Evolutionary conservation across 2,888 invertebrate genomes (phyloP), one percentile per base, ranked within the genome.

Genomic region (Calameuta idolon): DNA sequence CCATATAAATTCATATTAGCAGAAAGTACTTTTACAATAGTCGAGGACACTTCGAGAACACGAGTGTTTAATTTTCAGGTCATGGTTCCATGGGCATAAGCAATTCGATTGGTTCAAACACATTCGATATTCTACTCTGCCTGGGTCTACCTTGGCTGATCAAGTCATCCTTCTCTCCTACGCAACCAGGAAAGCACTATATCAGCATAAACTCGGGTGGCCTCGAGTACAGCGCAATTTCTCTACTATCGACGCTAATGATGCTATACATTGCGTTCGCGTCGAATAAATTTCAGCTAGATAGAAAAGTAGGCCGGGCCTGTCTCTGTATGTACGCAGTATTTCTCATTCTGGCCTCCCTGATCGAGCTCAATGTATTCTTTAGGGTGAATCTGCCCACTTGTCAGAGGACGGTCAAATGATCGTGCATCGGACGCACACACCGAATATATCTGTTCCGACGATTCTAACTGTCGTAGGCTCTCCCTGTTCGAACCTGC

Each of bases 321-420:
- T 97, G 97, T 88, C 93, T 98, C 82, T 93, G 96, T 83, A 97
- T 97, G 95, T 98, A 98, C 92, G 95, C 95, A 80, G 94, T 96
- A 86, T 98, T 98, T 91, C 94, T 98, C 82, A 94, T 97, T 77
- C 93, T 98, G 84, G 97, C 98, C 77, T 97, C 97, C 83, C 94
- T 98, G 86, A 98, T 97, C 89, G 98, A 98, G 93, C 94, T 98
- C 88, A 98, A 98, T 92, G 96, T 97, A 83, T 98, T 98, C 95
- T 97, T 97, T 93, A 95, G 95, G 87, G 97, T 98, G 87, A 98
- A 97, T 92, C 93, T 96, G 86, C 97, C 97, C 85, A 96, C 97
- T 81, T 98, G 98, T 92, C 89, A 90, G 84, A 90, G 90, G 89
- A 90, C 89, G 89, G 89, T 89, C 81, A 90, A 90, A 83, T 89